phyloP scores from a whole-genome alignment of 2,113 vertebrate genomes.

The Sylvia atricapilla region DNA sequence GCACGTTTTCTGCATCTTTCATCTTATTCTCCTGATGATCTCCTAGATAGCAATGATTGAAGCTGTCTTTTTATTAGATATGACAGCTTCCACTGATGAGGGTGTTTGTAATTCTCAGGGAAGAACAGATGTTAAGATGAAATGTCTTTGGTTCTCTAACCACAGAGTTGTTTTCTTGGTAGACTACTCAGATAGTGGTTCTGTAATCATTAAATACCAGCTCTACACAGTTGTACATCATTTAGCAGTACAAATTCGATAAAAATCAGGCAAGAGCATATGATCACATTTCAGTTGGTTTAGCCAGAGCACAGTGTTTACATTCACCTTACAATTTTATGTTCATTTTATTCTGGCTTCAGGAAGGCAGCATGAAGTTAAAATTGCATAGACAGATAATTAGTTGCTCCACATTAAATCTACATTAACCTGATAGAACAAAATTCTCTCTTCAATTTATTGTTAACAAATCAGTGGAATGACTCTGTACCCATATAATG shows the following conservation, averaged over 20 bases:
- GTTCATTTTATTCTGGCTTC: background rate
- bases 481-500: background rate
- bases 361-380: background rate
- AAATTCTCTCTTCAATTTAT: background rate
- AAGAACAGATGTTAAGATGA: conserved; percentile 7
- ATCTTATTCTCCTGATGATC: background rate
- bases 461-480: background rate
- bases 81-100: conserved; percentile 11
- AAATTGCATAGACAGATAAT: background rate
- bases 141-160: conserved; percentile 16
- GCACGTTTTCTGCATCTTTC: background rate
- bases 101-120: background rate
- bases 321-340: background rate
- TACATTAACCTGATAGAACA: background rate
- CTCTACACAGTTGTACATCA: background rate
- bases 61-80: background rate
- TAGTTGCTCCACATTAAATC: background rate
- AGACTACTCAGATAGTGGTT: background rate
- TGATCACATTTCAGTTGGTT: background rate
- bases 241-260: background rate
- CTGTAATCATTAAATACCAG: background rate
- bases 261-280: background rate
- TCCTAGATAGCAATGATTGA: background rate
- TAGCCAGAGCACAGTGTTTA: background rate
- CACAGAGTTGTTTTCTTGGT: background rate